These are phyloP conservation scores for Xyrauchen texanus DNA, from an alignment of 2,113 vertebrate species.

Conservation along the genomic window DNA sequence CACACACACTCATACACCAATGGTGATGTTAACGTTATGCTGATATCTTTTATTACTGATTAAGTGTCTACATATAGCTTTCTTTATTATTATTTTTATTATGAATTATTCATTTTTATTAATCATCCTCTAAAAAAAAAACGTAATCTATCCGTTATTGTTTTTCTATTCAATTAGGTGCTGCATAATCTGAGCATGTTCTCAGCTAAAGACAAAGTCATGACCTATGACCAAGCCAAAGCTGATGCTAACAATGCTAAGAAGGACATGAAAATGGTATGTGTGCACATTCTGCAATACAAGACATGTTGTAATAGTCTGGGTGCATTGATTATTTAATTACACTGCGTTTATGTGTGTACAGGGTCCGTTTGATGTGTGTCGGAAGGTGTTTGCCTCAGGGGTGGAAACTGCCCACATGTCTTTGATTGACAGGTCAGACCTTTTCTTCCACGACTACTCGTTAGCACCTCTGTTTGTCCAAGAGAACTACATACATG, in stretches of 20 bases:
- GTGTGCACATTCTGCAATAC: too few relatives aligned
- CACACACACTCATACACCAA: too few relatives aligned
- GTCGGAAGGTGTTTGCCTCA: constrained; percentile 86
- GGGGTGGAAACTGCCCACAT: constrained; percentile 86
- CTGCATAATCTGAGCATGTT: constrained; percentile 98
- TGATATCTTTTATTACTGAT: too few relatives aligned
- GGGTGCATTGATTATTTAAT: background rate
- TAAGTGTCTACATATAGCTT: too few relatives aligned
- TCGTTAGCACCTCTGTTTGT: constrained; percentile 95
- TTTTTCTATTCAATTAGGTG: constrained; percentile 74
- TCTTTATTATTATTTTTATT: too few relatives aligned
- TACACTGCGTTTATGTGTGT: constrained; percentile 5
- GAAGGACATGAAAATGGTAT: constrained; percentile 90
- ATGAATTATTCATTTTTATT: too few relatives aligned
- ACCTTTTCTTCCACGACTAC: constrained; percentile 98
- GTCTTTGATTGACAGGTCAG: constrained; percentile 91
- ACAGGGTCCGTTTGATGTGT: constrained; percentile 94
- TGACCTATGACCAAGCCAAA: constrained; percentile 93
- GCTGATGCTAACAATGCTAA: constrained; percentile 83
- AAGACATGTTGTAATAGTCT: too few relatives aligned
- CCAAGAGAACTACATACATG: constrained; percentile 93
- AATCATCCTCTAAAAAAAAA: too few relatives aligned
- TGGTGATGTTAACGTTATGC: too few relatives aligned
- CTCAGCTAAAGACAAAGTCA: constrained; percentile 85
- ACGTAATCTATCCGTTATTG: background rate